Conservation (phyloP, 2,113 vertebrate species). For the Empidonax traillii region DNA sequence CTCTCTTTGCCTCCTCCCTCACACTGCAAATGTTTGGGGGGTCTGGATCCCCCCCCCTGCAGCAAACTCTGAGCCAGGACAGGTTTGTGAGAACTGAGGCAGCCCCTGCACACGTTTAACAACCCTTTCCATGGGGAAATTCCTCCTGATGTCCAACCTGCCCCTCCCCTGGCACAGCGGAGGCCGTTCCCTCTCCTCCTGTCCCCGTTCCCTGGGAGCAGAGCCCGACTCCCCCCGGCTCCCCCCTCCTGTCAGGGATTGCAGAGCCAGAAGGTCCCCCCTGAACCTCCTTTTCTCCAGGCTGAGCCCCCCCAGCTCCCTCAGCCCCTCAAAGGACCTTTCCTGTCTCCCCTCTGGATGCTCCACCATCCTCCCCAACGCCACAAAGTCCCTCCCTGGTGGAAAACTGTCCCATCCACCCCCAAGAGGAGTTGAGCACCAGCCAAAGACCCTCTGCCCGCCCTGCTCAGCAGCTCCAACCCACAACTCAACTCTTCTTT, state of each 20-base stretch:
- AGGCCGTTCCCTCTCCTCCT: not conserved
- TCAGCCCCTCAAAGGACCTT: not conserved
- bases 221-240: not conserved
- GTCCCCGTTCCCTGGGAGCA: not conserved
- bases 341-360: not conserved
- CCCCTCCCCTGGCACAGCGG: accelerated
- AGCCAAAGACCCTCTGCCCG: not conserved
- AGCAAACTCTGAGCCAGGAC: not conserved
- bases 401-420: not conserved
- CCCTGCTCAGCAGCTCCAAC: not conserved
- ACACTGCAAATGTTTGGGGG: accelerated
- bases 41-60: not conserved
- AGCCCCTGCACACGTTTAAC: not conserved
- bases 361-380: not conserved
- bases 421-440: not conserved
- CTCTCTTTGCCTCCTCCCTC: not conserved
- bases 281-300: not conserved
- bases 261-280: not conserved
- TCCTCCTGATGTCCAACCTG: not conserved
- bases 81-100: not conserved
- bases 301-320: not conserved
- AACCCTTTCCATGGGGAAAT: not conserved
- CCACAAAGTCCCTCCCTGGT: accelerated
- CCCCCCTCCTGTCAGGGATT: not conserved
- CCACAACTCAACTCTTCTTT: accelerated